Percentiles rank a stretch among this genome's conserved stretches.
phyloP scores from a whole-genome alignment of 2,888 invertebrate genomes.

The Clitarchus hookeri region DNA sequence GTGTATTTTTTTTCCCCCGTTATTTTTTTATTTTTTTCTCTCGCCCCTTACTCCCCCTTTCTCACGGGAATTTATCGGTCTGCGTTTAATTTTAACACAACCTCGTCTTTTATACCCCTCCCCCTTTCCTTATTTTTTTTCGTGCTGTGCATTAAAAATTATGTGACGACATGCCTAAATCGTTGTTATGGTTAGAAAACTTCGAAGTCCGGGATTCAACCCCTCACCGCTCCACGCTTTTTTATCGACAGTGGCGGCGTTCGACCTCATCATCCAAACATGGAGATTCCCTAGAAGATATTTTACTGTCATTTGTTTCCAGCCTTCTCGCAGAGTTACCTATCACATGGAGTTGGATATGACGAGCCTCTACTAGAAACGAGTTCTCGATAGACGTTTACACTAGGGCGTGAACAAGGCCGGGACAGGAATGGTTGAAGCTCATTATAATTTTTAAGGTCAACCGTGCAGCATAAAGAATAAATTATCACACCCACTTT shows the following conservation, averaged over 20 bases:
- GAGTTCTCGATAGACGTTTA: too few relatives aligned
- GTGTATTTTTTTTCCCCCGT: not conserved
- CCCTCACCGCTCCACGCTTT: not conserved
- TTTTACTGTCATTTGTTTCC: too few relatives aligned
- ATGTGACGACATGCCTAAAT: conserved; percentile 25
- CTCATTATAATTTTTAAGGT: too few relatives aligned
- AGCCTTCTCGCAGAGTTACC: too few relatives aligned
- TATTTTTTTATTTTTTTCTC: not conserved
- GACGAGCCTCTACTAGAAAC: too few relatives aligned
- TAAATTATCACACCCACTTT: too few relatives aligned
- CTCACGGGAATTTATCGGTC: not conserved
- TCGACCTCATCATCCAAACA: not conserved
- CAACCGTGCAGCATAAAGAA: too few relatives aligned
- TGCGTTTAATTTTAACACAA: conserved; percentile 21
- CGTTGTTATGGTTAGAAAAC: conserved; percentile 16
- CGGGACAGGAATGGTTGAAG: too few relatives aligned
- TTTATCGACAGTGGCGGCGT: not conserved
- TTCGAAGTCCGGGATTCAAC: conserved; percentile 26
- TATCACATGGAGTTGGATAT: too few relatives aligned
- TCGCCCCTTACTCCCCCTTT: not conserved
- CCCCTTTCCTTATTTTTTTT: not conserved
- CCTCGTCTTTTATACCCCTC: not conserved
- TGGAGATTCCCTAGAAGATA: too few relatives aligned
- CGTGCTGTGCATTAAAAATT: conserved; percentile 16
- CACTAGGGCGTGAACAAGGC: too few relatives aligned